Evolutionary conservation across 2,888 invertebrate genomes (phyloP).

Genomic region (Cremastobaeus sp.): DNA sequence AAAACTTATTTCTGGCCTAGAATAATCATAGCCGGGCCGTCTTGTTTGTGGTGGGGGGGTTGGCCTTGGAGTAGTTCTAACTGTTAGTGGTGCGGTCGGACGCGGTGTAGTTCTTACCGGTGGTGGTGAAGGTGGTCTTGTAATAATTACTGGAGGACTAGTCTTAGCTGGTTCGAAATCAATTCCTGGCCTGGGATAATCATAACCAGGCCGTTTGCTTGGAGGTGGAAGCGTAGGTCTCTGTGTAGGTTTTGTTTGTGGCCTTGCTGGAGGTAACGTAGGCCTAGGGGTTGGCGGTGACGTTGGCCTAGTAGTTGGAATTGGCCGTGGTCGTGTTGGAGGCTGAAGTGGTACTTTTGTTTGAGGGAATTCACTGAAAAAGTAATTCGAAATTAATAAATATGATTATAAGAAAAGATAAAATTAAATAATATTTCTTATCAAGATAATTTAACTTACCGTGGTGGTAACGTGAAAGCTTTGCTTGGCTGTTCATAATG

Average conservation of each 20-base stretch:
- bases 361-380: conserved; percentile 63
- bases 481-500: conserved; percentile 68
- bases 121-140: not conserved
- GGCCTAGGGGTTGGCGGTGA: conserved; percentile 13
- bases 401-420: too few species aligned
- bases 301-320: conserved; percentile 33
- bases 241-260: too few species aligned
- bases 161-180: not conserved
- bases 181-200: not conserved
- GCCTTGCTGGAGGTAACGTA: not conserved
- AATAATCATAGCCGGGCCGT: conserved; percentile 29
- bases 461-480: conserved; percentile 68
- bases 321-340: conserved; percentile 67
- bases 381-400: too few species aligned
- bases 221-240: not conserved
- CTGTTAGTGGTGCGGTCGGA: conserved; percentile 7
- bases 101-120: too few species aligned
- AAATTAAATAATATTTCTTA: not conserved
- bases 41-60: conserved; percentile 13
- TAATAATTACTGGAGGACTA: not conserved
- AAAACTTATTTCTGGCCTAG: not conserved
- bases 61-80: conserved; percentile 23
- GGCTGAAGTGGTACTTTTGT: conserved; percentile 59
- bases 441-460: conserved; percentile 18
- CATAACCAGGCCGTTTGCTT: not conserved